A percentile compares a stretch with the other conserved stretches of the same genome.
Evolutionary conservation across 2,113 vertebrate genomes (phyloP).

Genomic region (Paramormyrops kingsleyae): DNA sequence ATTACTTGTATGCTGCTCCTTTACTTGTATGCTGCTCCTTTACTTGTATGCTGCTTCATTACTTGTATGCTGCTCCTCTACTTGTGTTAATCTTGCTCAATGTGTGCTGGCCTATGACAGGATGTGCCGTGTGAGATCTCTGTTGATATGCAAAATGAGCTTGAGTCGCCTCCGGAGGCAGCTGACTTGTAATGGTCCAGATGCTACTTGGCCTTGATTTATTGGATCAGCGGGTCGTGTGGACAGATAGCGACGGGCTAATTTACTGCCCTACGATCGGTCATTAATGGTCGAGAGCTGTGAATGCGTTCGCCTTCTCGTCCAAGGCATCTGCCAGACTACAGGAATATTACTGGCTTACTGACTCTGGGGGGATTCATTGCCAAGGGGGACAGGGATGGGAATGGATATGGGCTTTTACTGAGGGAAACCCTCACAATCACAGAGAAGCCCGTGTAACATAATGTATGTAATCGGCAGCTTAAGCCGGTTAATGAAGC

Average conservation of each 20-base stretch:
- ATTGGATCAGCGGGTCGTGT: neutral
- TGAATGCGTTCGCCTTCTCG: neutral
- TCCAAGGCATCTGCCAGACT: neutral
- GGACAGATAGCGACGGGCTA: neutral
- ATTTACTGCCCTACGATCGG: neutral
- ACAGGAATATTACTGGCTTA: neutral
- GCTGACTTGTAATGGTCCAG: neutral
- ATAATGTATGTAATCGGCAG: neutral
- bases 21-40: too few species aligned
- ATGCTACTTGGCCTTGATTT: neutral
- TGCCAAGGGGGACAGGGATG: neutral
- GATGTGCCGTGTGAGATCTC: neutral
- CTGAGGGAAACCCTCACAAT: neutral
- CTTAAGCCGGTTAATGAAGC: neutral
- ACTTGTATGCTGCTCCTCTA: neutral
- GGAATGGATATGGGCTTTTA: neutral
- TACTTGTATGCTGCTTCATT: neutral
- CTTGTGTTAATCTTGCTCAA: neutral
- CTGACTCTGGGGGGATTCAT: neutral
- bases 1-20: neutral
- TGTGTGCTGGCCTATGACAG: neutral
- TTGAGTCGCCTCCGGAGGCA: neutral
- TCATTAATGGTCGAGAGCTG: neutral
- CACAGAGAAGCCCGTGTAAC: neutral
- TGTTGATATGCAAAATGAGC: slow-evolving; percentile 1